Percentiles rank a stretch among this genome's conserved stretches.
These are phyloP conservation scores for Naso thynnoides DNA, from an alignment of 2,797 vertebrate genomes.

Conservation along the genomic window DNA sequence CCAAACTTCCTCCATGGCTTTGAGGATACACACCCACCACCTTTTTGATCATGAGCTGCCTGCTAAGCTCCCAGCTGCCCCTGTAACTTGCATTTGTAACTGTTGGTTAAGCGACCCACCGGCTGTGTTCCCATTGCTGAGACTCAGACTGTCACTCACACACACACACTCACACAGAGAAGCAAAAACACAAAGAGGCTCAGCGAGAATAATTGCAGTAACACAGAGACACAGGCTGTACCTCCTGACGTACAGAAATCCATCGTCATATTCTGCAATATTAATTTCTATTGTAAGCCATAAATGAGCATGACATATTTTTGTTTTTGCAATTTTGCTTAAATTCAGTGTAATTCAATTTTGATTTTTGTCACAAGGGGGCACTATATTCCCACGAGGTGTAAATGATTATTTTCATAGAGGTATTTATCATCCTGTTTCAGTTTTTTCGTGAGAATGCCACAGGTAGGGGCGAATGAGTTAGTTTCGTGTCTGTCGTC, in stretches of 20 bases:
- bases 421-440: too few species aligned
- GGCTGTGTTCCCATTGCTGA: neutral
- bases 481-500: too few species aligned
- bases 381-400: neutral
- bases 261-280: neutral
- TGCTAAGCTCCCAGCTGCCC: conserved; percentile 9
- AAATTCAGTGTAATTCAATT: neutral
- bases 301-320: neutral
- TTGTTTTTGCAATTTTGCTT: neutral
- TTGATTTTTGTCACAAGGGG: neutral
- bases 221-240: neutral
- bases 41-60: conserved; percentile 26
- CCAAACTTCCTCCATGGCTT: conserved; percentile 12
- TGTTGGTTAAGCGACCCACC: conserved; percentile 14
- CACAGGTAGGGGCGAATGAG: too few species aligned
- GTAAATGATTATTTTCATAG: too few species aligned
- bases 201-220: neutral
- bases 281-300: neutral
- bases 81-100: neutral
- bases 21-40: conserved; percentile 15
- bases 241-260: neutral
- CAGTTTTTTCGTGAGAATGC: too few species aligned
- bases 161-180: neutral
- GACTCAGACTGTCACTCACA: neutral
- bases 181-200: neutral